Conservation (phyloP, 2,888 invertebrate genomes). For the Acronicta psi region DNA sequence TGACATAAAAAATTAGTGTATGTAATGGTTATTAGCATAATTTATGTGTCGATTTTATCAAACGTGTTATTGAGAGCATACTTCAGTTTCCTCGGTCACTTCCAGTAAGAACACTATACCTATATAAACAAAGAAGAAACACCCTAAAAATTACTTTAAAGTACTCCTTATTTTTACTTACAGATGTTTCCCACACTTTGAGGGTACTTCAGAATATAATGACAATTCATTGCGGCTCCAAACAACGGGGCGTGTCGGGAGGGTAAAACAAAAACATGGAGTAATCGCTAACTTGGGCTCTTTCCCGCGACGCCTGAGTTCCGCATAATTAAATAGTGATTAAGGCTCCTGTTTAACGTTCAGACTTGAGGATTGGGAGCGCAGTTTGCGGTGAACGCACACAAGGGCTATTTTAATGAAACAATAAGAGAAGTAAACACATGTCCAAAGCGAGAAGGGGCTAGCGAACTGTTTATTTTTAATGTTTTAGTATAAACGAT, state of each 20-base stretch:
- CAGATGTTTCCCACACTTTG: slow-evolving; percentile 30
- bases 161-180: slow-evolving; percentile 13
- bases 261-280: slow-evolving; percentile 73
- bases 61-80: too few species aligned
- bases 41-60: too few species aligned
- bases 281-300: slow-evolving; percentile 72
- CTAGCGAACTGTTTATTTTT: too few species aligned
- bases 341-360: slow-evolving; percentile 65
- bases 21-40: too few species aligned
- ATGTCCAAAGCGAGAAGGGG: too few species aligned
- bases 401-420: slow-evolving; percentile 9
- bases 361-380: slow-evolving; percentile 49
- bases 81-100: too few species aligned
- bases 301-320: slow-evolving; percentile 70
- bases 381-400: not conserved
- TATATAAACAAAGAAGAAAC: slow-evolving; percentile 11
- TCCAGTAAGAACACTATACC: too few species aligned
- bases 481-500: too few species aligned
- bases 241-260: slow-evolving; percentile 46
- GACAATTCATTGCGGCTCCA: slow-evolving; percentile 55
- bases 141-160: slow-evolving; percentile 26
- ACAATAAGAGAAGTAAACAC: not conserved
- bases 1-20: too few species aligned
- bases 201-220: slow-evolving; percentile 50
- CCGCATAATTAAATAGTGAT: slow-evolving; percentile 85